Conservation (phyloP, 2,888 invertebrate genomes). For the Petrolisthes manimaculis region DNA sequence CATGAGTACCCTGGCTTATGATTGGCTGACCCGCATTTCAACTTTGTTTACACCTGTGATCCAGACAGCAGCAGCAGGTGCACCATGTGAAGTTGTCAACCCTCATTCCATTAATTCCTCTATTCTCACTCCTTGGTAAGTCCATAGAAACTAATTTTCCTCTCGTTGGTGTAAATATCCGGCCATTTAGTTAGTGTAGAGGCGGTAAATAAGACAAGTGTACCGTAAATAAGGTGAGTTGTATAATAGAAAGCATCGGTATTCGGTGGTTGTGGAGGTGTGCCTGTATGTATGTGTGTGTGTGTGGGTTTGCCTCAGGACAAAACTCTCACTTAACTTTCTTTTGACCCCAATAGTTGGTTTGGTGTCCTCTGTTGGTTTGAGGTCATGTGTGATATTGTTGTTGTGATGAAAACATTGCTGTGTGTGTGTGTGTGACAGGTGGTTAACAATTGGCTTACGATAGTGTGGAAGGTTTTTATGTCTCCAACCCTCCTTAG, state of each 20-base stretch:
- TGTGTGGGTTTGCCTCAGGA: slow-evolving; percentile 7
- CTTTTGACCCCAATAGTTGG: background rate
- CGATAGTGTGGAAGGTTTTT: no score
- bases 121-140: slow-evolving; percentile 7
- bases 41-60: slow-evolving; percentile 14
- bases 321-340: slow-evolving; percentile 11
- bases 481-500: no score
- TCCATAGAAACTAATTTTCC: background rate
- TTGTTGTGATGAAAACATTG: background rate
- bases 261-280: background rate
- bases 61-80: slow-evolving; percentile 6
- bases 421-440: background rate
- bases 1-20: background rate
- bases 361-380: background rate
- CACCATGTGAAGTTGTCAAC: background rate
- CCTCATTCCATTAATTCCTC: slow-evolving; percentile 4
- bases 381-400: background rate
- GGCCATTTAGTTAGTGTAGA: no score
- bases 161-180: background rate
- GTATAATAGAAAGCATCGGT: background rate
- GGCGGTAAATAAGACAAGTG: no score
- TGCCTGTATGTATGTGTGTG: slow-evolving; percentile 1
- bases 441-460: no score
- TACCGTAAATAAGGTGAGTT: background rate
- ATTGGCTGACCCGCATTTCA: slow-evolving; percentile 48